Evolutionary conservation across 2,888 invertebrate species (phyloP).

Genomic region (Trissolcus brochymenae): DNA sequence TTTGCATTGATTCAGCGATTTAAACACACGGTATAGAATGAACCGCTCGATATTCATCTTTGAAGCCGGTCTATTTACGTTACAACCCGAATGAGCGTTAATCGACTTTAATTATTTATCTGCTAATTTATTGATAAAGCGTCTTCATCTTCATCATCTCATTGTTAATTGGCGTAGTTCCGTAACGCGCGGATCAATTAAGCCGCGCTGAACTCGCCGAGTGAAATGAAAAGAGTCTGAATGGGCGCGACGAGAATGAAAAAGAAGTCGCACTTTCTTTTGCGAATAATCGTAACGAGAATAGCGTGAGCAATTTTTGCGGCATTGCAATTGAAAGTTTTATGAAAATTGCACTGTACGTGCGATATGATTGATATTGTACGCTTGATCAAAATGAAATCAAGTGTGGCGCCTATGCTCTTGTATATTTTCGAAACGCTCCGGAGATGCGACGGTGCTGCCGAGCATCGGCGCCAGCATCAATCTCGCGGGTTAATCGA

Average conservation of each 20-base stretch:
- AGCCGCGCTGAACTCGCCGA: slow-evolving; percentile 8
- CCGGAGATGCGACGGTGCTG: slow-evolving; percentile 14
- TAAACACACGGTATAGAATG: no score
- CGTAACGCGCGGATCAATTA: slow-evolving; percentile 20
- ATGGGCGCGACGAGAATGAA: neutral
- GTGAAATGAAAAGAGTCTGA: slow-evolving; percentile 1
- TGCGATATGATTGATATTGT: slow-evolving; percentile 9
- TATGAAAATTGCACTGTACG: slow-evolving; percentile 5
- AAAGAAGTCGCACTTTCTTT: neutral
- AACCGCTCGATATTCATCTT: no score
- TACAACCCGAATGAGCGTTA: slow-evolving; percentile 10
- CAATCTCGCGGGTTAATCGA: slow-evolving; percentile 41
- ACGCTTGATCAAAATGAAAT: slow-evolving; percentile 10
- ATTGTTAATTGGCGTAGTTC: slow-evolving; percentile 20
- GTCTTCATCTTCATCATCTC: slow-evolving; percentile 22
- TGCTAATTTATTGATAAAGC: slow-evolving; percentile 18
- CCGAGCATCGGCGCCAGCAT: slow-evolving; percentile 24
- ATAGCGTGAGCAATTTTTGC: neutral
- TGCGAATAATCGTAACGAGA: no score
- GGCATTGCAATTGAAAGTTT: slow-evolving; percentile 1
- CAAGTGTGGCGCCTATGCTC: neutral
- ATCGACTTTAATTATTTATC: slow-evolving; percentile 20
- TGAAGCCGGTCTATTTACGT: slow-evolving; percentile 6
- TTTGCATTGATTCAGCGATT: neutral
- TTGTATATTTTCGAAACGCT: neutral